Conservation (phyloP, 2,888 invertebrate species). For the Shargacucullia verbasci region DNA sequence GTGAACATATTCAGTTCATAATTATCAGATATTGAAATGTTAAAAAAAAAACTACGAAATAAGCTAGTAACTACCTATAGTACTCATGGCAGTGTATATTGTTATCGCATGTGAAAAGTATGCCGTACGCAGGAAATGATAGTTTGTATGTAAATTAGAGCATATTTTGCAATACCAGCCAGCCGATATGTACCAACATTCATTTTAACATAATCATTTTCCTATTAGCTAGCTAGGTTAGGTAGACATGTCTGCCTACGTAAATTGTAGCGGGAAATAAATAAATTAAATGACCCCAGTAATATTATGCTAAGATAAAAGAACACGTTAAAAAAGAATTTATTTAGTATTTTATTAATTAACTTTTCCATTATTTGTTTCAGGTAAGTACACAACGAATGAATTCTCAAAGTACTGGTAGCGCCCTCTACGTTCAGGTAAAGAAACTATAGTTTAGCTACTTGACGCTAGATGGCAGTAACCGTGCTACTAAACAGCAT, state of each 20-base stretch:
- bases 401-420: constrained; percentile 29
- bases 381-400: constrained; percentile 86
- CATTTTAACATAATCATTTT: constrained; percentile 52
- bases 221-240: constrained; percentile 34
- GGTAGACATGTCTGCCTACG: constrained; percentile 34
- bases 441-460: constrained; percentile 65
- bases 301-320: constrained; percentile 14
- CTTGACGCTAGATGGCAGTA: constrained; percentile 70
- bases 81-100: constrained; percentile 45
- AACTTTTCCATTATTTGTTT: constrained; percentile 70
- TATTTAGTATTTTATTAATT: constrained; percentile 6
- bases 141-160: constrained; percentile 75
- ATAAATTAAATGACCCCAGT: constrained; percentile 12
- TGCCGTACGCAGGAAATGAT: constrained; percentile 81
- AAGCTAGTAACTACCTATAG: constrained; percentile 18
- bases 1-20: constrained; percentile 26
- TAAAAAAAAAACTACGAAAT: constrained; percentile 33
- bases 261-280: constrained; percentile 20
- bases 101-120: constrained; percentile 76
- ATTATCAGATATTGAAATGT: constrained; percentile 23
- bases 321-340: constrained; percentile 3
- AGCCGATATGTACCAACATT: constrained; percentile 42
- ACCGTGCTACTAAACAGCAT: background rate
- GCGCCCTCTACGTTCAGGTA: constrained; percentile 65
- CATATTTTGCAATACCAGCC: constrained; percentile 57